Base-by-base conservation (phyloP, 2,888 invertebrate genomes). In the Clunio marinus region DNA sequence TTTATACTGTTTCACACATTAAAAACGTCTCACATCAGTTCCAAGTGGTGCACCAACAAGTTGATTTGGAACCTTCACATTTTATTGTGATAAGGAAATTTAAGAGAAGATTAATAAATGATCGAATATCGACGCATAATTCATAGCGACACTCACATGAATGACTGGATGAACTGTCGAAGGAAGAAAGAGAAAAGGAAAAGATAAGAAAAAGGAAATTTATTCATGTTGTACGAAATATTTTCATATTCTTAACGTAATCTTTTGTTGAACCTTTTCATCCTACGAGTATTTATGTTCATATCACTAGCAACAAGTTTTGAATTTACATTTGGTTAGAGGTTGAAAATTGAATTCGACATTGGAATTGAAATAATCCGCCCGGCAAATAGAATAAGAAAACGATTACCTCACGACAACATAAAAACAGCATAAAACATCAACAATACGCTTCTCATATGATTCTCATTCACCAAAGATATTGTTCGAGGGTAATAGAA, bases 1-100 rank as follows among this genome's bases (percentile, higher is more conserved):
- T n/a, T n/a, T n/a, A n/a, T n/a, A n/a, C n/a, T n/a, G n/a, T n/a
- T n/a, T n/a, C n/a, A n/a, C n/a, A n/a, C n/a, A n/a, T n/a, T n/a
- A n/a, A n/a, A n/a, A n/a, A n/a, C n/a, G n/a, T n/a, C n/a, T n/a
- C 75, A 93, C 92, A 80, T 93, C 90, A 71, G 92, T 92, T 71
- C 88, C 88, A 73, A 91, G 81, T 69, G 93, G 92, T 70, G 93
- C 92, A 24, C 93, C 92, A 70, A 94, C 91, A 77, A 94, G 83
- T 83, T 94, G 93, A 82, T 93, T 93, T 69, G 93, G 93, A 15
- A 63, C 63, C 63, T 63, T 25, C n/a, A n/a, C n/a, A n/a, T n/a
- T n/a, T n/a, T 62, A 20, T n/a, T 4, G 20, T n/a, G 22, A 51
- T 51, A 51, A 51, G 7, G 20, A 51, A 51, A 51, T 51, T n/a